These are phyloP conservation scores for Coptodon bakossiorum DNA, from an alignment of 2,113 vertebrate genomes.

Conservation along the genomic window DNA sequence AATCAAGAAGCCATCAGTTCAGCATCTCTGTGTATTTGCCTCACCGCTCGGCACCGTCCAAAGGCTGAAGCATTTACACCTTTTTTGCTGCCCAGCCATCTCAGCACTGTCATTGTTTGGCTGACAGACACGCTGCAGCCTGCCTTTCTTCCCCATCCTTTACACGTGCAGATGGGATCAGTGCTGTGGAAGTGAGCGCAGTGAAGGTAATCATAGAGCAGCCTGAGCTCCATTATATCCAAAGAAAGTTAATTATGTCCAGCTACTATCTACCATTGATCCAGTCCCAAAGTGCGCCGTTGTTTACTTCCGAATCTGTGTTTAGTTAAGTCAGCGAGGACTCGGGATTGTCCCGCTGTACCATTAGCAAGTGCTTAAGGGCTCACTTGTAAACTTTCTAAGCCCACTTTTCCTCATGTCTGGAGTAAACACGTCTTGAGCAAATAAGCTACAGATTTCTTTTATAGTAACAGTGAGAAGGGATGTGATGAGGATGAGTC, in stretches of 20 bases:
- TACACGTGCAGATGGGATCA: neutral
- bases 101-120: constrained; percentile 14
- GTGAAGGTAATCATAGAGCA: constrained; percentile 2
- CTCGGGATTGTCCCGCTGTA: neutral
- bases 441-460: neutral
- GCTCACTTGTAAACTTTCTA: neutral
- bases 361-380: neutral
- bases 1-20: constrained; percentile 29
- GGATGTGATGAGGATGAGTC: neutral
- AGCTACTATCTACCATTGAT: neutral
- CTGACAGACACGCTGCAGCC: neutral
- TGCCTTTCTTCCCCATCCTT: neutral
- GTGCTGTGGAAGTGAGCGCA: neutral
- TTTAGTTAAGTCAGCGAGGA: neutral
- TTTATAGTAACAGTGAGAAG: neutral
- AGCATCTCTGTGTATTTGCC: constrained; percentile 28
- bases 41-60: constrained; percentile 13
- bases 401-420: neutral
- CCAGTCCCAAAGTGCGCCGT: neutral
- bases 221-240: neutral
- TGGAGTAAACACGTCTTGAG: neutral
- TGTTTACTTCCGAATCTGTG: neutral
- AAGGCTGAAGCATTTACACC: constrained; percentile 19
- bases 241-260: neutral
- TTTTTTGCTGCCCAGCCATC: constrained; percentile 4